Base-by-base conservation (phyloP, 1,140 invertebrate species). In the Holcopasites calliopsidis region DNA sequence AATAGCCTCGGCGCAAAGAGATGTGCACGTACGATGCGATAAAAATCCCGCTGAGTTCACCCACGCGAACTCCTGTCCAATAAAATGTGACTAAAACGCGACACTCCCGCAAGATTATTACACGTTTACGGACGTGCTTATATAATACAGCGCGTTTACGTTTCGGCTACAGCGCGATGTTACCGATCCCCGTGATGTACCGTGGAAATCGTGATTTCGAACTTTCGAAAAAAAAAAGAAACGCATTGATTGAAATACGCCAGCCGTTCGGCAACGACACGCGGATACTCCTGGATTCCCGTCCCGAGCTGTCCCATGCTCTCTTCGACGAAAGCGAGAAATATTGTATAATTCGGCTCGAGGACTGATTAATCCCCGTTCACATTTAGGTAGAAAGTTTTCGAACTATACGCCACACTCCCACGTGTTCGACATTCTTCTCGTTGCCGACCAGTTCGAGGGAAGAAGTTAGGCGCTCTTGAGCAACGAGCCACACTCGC, bases 11-110 rank as follows among this genome's bases (percentile, higher is more conserved):
- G 42, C 57, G 28, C 28, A 54, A 35, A 69, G 35, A 60, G 57
- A 73, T 49, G 47, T 64, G 71, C 55, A 76, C 33, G 26, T 40
- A 49, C 68, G 55, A 69, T 54, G 70, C 54, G 38, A 38, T 68
- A 78, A 82, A 78, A 82, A 77, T 74, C 31, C 40, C 28, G 31
- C 35, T 57, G n/a, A 13, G 61, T 58, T 54, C 79, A 50, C 80
- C 79, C 75, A 82, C 80, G 80, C 79, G 65, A 1, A n/a, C 47
- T 35, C 26, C 55, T 33, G 62, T 62, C 69, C 66, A 79, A 62
- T 82, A 82, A 82, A 82, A 79, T 77, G 26, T 50, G 70, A 80
- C 80, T 70, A 78, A 82, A 82, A 82, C 68, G 57, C 49, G 61
- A 47, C 80, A 72, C 72, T 52, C 79, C 50, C 61, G 26, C 49